Evolutionary conservation across 2,888 invertebrate species (phyloP).

Genomic region (Coenonympha arcania): DNA sequence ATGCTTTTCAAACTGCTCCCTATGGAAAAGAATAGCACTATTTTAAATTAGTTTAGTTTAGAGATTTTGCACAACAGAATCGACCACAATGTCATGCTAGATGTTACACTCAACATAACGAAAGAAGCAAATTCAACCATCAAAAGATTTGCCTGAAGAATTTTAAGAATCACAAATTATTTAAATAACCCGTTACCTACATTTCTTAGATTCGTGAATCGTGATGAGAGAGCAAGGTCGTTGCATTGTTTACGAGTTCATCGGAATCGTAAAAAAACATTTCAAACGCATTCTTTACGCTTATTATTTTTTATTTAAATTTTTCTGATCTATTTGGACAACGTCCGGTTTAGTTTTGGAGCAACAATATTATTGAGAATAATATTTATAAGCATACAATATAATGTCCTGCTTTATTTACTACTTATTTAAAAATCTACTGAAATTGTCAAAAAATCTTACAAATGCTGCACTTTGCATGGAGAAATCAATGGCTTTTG

Average conservation of each 20-base stretch:
- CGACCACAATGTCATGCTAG: no score
- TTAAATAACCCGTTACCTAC: background rate
- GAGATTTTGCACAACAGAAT: no score
- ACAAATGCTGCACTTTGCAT: no score
- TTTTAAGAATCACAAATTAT: background rate
- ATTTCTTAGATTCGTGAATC: no score
- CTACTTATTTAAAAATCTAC: no score
- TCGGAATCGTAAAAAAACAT: constrained; percentile 19
- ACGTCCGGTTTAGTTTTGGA: background rate
- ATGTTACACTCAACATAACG: background rate
- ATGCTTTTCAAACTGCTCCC: no score
- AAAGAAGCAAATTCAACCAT: background rate
- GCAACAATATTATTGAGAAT: background rate
- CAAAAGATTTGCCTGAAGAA: background rate
- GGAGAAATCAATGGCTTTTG: no score
- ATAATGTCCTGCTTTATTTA: background rate
- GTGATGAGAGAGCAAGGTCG: constrained; percentile 19
- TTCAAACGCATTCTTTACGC: constrained; percentile 14
- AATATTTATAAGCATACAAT: background rate
- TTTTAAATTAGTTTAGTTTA: no score
- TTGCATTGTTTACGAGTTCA: constrained; percentile 23
- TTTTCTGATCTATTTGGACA: background rate
- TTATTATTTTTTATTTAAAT: background rate
- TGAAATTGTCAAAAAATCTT: no score
- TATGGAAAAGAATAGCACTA: no score